phyloP scores from a whole-genome alignment of 53 echinoderm and acorn worm genomes.

The Echinometra lucunter region DNA sequence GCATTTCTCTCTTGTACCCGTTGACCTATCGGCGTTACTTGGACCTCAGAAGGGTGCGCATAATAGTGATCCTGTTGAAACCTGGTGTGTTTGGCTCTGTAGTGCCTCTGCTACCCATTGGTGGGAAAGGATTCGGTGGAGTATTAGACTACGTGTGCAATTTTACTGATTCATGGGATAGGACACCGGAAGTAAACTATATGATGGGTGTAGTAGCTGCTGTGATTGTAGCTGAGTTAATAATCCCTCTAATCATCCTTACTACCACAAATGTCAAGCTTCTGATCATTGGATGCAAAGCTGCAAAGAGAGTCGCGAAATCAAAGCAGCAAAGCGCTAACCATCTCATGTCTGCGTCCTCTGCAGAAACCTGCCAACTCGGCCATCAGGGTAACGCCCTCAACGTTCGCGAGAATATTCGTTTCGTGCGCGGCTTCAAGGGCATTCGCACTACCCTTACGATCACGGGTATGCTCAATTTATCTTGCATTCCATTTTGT shows the following conservation, averaged over 20 bases:
- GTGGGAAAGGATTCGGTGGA: not conserved
- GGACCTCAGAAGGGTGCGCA: not conserved
- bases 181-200: not conserved
- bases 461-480: not conserved
- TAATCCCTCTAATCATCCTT: not conserved
- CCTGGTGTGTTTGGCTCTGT: not conserved
- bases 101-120: not conserved
- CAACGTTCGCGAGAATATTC: not conserved
- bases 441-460: not conserved
- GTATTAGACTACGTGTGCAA: not conserved
- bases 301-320: not conserved
- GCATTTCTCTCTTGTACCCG: not conserved
- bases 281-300: not conserved
- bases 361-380: not conserved
- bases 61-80: not conserved
- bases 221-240: not conserved
- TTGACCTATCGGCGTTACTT: not conserved
- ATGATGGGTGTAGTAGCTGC: not conserved
- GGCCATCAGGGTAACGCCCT: not conserved
- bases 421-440: not conserved
- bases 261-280: not conserved
- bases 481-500: slow-evolving; percentile 18
- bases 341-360: not conserved
- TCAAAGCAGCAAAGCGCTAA: not conserved
- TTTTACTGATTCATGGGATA: not conserved